Conservation (phyloP, 2,888 invertebrate genomes). For the Macrosoma leucophasiata region DNA sequence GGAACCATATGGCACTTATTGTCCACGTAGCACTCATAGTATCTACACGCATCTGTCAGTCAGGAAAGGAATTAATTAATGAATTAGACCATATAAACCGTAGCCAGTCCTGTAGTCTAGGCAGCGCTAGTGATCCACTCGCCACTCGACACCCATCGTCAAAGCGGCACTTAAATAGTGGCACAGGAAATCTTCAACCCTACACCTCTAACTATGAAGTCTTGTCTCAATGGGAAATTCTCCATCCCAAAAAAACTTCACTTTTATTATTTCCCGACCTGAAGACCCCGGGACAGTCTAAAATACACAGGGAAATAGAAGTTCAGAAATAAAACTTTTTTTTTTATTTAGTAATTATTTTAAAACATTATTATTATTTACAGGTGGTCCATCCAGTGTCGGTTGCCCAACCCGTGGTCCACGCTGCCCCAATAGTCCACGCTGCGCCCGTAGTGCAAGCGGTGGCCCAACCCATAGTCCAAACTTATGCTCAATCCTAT, state of each 20-base stretch:
- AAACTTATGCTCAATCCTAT: conserved; percentile 42
- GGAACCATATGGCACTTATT: conserved; percentile 27
- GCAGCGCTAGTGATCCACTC: conserved; percentile 30
- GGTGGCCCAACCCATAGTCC: conserved; percentile 40
- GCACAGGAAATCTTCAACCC: no score
- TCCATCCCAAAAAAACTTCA: no score
- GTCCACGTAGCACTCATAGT: conserved; percentile 31
- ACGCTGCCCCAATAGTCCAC: conserved; percentile 29
- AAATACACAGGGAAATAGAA: no score
- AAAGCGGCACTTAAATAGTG: no score
- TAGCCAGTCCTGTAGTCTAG: conserved; percentile 34
- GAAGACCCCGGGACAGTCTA: no score
- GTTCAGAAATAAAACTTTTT: conserved; percentile 26
- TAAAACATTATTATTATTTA: conserved; percentile 25
- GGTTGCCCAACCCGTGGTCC: conserved; percentile 27
- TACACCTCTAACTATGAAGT: no score
- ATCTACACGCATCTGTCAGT: no score
- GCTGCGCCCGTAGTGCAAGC: conserved; percentile 34
- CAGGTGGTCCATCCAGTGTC: conserved; percentile 36
- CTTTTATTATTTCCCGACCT: no score
- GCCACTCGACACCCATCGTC: conserved; percentile 28
- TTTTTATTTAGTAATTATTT: conserved; percentile 21
- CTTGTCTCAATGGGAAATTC: no score
- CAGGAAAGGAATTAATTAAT: no score
- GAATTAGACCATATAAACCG: conserved; percentile 23